Percentiles rank a stretch among this genome's conserved stretches.
phyloP scores from a whole-genome alignment of 2,113 vertebrate genomes.

The Labeo rohita region DNA sequence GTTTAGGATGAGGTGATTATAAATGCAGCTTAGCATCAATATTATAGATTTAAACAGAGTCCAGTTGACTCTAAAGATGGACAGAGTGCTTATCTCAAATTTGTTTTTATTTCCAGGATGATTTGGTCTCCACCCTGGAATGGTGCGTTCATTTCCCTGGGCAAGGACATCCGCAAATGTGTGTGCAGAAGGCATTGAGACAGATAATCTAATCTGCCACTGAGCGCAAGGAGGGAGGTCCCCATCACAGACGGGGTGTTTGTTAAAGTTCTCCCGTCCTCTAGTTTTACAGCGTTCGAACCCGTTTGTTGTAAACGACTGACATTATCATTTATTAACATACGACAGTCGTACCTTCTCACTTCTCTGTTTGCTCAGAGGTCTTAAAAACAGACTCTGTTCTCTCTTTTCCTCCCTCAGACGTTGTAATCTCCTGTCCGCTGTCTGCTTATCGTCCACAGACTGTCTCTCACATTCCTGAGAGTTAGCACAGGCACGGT shows the following conservation, averaged over 20 bases:
- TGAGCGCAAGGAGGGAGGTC: constrained; percentile 44
- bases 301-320: not conserved
- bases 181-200: constrained; percentile 37
- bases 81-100: constrained; percentile 43
- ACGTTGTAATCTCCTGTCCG: not conserved
- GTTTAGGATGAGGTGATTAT: constrained; percentile 24
- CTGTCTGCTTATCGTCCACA: constrained; percentile 26
- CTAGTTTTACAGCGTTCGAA: not conserved
- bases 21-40: constrained; percentile 19
- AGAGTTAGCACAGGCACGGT: not conserved
- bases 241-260: constrained; percentile 37
- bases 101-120: constrained; percentile 61
- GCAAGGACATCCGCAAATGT: constrained; percentile 60
- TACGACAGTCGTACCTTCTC: constrained; percentile 18
- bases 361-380: constrained; percentile 32
- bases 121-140: constrained; percentile 61
- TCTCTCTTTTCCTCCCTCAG: constrained; percentile 2
- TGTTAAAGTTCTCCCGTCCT: constrained; percentile 14
- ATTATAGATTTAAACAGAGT: not conserved
- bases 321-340: constrained; percentile 20
- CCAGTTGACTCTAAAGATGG: constrained; percentile 29
- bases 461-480: constrained; percentile 19
- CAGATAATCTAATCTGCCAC: constrained; percentile 59
- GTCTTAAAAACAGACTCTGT: constrained; percentile 16
- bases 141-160: constrained; percentile 58